phyloP scores from a whole-genome alignment of 2,888 invertebrate species.

The Blastobasis lacticolella region DNA sequence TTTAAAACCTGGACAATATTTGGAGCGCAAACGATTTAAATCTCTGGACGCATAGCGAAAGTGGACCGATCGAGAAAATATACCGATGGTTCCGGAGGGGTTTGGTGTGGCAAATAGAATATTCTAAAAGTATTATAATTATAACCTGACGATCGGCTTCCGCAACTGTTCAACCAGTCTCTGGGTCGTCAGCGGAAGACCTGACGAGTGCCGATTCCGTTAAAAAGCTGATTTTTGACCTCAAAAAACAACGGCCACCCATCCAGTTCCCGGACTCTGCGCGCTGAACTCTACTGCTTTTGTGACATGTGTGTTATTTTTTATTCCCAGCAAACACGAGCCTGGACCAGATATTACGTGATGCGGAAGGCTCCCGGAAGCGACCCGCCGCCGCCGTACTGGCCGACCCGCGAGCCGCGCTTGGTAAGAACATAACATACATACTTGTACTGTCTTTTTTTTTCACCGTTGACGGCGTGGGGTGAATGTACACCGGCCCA shows the following conservation, averaged over 20 bases:
- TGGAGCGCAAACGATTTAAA: no score
- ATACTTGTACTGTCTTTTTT: background rate
- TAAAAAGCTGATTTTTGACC: background rate
- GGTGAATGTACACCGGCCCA: no score
- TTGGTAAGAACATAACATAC: conserved; percentile 31
- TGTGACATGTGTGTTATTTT: background rate
- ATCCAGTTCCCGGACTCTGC: no score
- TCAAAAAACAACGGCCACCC: no score
- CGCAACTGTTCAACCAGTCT: no score
- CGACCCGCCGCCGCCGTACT: conserved; percentile 46
- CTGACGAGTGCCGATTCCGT: background rate
- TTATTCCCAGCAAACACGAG: conserved; percentile 42
- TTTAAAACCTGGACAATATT: no score
- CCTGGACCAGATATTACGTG: conserved; percentile 54
- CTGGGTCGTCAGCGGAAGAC: background rate
- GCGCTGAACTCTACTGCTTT: background rate
- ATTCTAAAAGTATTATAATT: no score
- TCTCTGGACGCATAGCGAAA: no score
- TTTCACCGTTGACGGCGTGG: background rate
- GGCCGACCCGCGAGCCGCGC: conserved; percentile 47
- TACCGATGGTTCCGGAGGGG: no score
- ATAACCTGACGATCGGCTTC: no score
- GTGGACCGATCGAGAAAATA: background rate
- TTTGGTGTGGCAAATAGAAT: no score
- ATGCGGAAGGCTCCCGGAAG: conserved; percentile 47